phyloP scores from a whole-genome alignment of 2,888 invertebrate genomes.

The Stomorhina lunata region DNA sequence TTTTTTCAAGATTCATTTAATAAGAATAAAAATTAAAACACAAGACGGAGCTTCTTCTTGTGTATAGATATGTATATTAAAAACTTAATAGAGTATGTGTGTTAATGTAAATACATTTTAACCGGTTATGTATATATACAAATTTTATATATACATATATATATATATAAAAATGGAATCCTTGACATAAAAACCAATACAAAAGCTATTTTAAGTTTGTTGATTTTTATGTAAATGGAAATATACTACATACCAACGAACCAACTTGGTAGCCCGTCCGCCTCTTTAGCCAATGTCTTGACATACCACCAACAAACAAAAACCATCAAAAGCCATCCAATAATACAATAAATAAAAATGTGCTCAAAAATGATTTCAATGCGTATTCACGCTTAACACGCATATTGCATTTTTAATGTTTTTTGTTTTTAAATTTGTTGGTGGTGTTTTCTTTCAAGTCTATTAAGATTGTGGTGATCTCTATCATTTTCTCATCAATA shows the following conservation, averaged over 20 bases:
- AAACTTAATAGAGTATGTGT: not conserved
- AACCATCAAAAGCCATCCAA: constrained; percentile 14
- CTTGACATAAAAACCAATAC: constrained; percentile 78
- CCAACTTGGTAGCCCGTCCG: not conserved
- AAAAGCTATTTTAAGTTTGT: constrained; percentile 53
- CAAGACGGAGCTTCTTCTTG: constrained; percentile 52
- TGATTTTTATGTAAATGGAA: constrained; percentile 27
- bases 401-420: constrained; percentile 56
- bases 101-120: constrained; percentile 63
- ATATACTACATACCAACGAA: not conserved
- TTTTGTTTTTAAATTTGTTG: not conserved
- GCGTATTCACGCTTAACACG: constrained; percentile 57
- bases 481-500: constrained; percentile 35
- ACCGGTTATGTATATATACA: constrained; percentile 76
- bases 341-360: not conserved
- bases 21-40: constrained; percentile 51
- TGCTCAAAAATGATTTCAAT: constrained; percentile 42
- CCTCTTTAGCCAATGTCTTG: constrained; percentile 1
- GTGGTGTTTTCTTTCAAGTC: not conserved
- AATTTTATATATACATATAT: not conserved
- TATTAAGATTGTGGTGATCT: constrained; percentile 18
- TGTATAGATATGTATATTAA: not conserved
- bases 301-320: not conserved
- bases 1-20: not conserved
- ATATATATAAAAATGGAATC: constrained; percentile 70